Evolutionary conservation across 2,113 vertebrate species (phyloP).

Genomic region (Cathartes aura): DNA sequence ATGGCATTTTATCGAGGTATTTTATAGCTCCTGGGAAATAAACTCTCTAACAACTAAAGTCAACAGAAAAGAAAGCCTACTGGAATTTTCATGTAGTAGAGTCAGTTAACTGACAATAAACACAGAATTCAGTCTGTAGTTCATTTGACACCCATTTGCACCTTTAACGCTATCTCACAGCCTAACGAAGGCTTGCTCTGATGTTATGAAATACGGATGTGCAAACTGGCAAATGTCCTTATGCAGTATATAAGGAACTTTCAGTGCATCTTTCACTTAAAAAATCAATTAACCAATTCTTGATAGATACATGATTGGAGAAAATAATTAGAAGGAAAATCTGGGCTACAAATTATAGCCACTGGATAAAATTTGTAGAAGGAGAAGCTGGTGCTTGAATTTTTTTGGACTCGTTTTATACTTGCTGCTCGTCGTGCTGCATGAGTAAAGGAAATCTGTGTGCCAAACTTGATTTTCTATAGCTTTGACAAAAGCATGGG

Average conservation of each 20-base stretch:
- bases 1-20: background rate
- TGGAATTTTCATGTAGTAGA: background rate
- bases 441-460: background rate
- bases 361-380: background rate
- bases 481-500: background rate
- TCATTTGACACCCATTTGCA: background rate
- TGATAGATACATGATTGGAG: background rate
- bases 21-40: background rate
- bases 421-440: background rate
- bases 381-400: background rate
- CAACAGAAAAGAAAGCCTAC: background rate
- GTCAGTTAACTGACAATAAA: background rate
- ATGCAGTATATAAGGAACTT: background rate
- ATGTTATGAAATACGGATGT: background rate
- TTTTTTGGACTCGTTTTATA: background rate
- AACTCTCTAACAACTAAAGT: background rate
- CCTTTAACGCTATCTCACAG: background rate
- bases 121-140: background rate
- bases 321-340: background rate
- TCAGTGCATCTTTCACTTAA: background rate
- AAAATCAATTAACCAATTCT: background rate
- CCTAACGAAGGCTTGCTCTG: background rate
- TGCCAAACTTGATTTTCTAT: background rate
- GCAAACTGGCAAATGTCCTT: background rate
- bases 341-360: background rate